Conservation (phyloP, 1,140 invertebrate species). For the Drosophila nasuta region DNA sequence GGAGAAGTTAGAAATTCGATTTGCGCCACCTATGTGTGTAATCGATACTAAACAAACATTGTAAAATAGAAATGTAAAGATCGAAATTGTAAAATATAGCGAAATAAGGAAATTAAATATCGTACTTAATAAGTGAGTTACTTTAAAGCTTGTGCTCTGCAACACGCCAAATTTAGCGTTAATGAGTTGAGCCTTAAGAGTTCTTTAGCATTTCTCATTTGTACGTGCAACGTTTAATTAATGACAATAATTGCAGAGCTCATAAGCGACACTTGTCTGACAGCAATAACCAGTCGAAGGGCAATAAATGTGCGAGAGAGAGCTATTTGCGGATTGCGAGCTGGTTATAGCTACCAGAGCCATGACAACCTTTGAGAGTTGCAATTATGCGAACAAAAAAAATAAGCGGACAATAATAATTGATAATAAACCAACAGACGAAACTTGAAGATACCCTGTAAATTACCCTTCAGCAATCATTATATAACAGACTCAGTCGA, state of each 20-base stretch:
- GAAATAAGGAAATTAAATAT: too few relatives aligned
- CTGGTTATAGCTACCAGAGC: neutral
- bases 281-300: slow-evolving; percentile 27
- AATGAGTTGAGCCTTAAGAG: slow-evolving; percentile 1
- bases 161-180: neutral
- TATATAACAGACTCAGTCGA: neutral
- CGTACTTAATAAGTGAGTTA: too few relatives aligned
- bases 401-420: slow-evolving; percentile 50
- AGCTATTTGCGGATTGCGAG: slow-evolving; percentile 10
- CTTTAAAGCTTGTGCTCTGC: too few relatives aligned
- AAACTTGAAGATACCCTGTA: slow-evolving; percentile 3
- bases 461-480: too few relatives aligned
- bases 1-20: too few relatives aligned
- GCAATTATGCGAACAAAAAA: slow-evolving; percentile 55
- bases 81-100: too few relatives aligned
- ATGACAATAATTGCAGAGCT: slow-evolving; percentile 58
- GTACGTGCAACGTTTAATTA: slow-evolving; percentile 61
- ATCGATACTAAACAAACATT: too few relatives aligned
- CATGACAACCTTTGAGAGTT: slow-evolving; percentile 44
- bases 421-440: slow-evolving; percentile 55
- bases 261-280: slow-evolving; percentile 51
- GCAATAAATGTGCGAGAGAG: slow-evolving; percentile 8
- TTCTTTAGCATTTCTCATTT: slow-evolving; percentile 23
- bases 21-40: too few relatives aligned
- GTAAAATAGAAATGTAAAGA: too few relatives aligned